Evolutionary conservation across 2,113 vertebrate species (phyloP), one percentile per base, ranked within the genome.

Genomic region (Dipodomys ordii): DNA sequence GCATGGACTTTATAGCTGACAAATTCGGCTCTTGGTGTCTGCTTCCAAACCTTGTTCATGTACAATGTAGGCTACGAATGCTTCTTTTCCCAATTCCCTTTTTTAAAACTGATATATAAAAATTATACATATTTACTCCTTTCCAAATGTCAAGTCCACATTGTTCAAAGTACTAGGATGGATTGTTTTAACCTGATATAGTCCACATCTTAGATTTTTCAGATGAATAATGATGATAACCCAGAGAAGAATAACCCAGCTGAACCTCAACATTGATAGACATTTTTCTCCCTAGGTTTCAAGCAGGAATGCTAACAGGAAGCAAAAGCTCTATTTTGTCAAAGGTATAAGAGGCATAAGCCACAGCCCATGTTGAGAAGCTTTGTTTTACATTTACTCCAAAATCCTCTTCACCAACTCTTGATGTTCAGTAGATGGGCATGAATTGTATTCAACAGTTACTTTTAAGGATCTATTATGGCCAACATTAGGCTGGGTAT

Each of bases 211-310:
- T 3, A 68, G 25, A 25, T 10, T 46, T 68, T 93, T 88, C 11
- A 32, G 71, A 57, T 90, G 90, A 74, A 88, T 91, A 92, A 64
- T 85, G 30, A 57, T 77, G 60, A 23, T 15, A 73, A n/a, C 27
- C 15, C 46, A 91, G 39, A 32, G 15, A 57, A 82, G n/a, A 32
- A 22, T 80, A 4, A 91, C n/a, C 67, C 7, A 35, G 71, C 11
- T 28, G 46, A 79, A 27, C 18, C 20, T 2, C 13, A 25, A 25
- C 35, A 35, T 78, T 35, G 28, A 69, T 3, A 74, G 3, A 35
- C 1, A 27, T 53, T 32, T 60, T 73, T 83, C 32, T 68, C 35
- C 5, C 39, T 18, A 19, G 46, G n/a, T 5, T 44, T 71, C 13
- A 20, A 85, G 62, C n/a, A 44, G 18, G 65, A 30, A 22, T 8